Evolutionary conservation across 2,888 invertebrate species (phyloP), one percentile per base, ranked within the genome.

Genomic region (Ornithoptera priamus): DNA sequence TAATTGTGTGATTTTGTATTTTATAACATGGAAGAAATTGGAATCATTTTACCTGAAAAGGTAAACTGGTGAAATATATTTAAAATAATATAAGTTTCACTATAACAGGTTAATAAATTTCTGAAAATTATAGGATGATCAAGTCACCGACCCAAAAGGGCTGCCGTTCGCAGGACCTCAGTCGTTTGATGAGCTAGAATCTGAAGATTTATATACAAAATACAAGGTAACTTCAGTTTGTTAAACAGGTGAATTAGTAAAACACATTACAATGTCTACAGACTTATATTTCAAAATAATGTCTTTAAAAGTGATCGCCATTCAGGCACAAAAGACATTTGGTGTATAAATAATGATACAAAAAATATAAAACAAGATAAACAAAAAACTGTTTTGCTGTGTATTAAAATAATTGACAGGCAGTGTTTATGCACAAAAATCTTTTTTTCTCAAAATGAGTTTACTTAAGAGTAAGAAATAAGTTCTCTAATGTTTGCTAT

Each of bases 201-300:
- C 96, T 59, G 98, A 98, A 87, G 99, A 99, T 93, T 93, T 99
- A 65, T 99, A 98, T 86, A 98, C 98, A 18, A 98, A 98, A 89
- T 99, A 97, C 82, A 99, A 99, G 95, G 97, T 97, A 93, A 8
- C 22, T 75, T 42, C 42, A 46, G n/a, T n/a, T 53, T 53, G 4
- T 53, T 53, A 53, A 53, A 6, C 18, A 50, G 17, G 17, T 17
- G 0, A 8, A 12, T 12, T 12, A 46, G 12, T 12, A 46, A 50
- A 50, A 1, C 18, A 15, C 50, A 50, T 17, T 17, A 17, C 5
- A 50, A 2, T 22, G 22, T 22, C 22, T 22, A 22, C 22, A 22
- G 22, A 22, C 22, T 39, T 50, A 50, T 50, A 50, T 50, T 17
- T 18, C 50, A 50, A 18, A 15, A 50, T 5, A 10, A 10, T 10